Conservation (phyloP, 2,113 vertebrate genomes). For the Phalacrocorax pelagicus region DNA sequence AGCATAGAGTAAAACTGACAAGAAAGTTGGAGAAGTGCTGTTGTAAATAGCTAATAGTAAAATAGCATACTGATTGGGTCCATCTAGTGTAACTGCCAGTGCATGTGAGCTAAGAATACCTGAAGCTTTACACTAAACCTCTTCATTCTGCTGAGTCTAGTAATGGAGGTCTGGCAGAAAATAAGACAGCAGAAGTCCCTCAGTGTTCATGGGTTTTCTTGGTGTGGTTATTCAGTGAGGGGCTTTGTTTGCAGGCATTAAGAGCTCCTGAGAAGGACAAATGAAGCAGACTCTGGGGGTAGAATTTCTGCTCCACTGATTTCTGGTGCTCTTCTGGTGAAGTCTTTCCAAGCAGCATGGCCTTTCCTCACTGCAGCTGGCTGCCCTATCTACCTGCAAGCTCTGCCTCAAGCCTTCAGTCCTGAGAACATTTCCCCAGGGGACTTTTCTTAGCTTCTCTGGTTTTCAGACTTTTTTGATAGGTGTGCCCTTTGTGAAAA, state of each 20-base stretch:
- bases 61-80: not conserved
- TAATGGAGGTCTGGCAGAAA: not conserved
- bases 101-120: not conserved
- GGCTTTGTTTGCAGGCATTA: not conserved
- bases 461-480: not conserved
- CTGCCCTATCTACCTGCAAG: not conserved
- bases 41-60: not conserved
- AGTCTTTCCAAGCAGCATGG: not conserved
- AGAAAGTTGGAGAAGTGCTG: not conserved
- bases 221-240: not conserved
- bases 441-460: not conserved
- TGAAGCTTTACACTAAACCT: not conserved
- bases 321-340: not conserved
- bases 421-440: not conserved
- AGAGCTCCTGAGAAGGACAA: not conserved
- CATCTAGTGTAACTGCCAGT: not conserved
- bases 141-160: not conserved
- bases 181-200: not conserved
- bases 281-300: rapidly evolving
- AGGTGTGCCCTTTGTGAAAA: not conserved
- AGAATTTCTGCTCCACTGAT: not conserved
- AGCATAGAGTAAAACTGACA: not conserved
- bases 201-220: not conserved
- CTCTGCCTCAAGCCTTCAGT: not conserved
- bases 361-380: not conserved